Conservation (phyloP, 2,888 invertebrate species). For the Lysandra coridon region DNA sequence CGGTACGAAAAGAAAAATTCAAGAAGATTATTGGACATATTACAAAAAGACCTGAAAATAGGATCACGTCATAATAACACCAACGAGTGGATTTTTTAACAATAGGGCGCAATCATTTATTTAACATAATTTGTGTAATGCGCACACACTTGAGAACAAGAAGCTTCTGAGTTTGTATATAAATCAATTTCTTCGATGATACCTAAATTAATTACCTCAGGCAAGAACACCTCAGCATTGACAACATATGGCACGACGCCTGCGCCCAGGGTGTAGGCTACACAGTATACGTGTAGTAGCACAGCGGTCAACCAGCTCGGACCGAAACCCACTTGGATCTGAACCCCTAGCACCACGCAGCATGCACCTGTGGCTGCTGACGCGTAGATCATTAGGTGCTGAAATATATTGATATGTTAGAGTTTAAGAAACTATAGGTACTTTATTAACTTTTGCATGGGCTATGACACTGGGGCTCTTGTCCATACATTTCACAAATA, state of each 20-base stretch:
- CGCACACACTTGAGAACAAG: no score
- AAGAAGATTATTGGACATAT: not conserved
- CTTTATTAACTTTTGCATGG: no score
- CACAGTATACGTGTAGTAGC: constrained; percentile 51
- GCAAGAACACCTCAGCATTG: constrained; percentile 57
- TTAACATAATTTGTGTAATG: no score
- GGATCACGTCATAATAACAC: no score
- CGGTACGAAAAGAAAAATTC: not conserved
- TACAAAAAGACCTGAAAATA: no score
- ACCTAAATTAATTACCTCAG: constrained; percentile 49
- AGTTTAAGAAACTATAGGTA: no score
- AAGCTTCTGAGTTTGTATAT: no score
- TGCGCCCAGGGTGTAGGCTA: constrained; percentile 52
- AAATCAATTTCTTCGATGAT: not conserved
- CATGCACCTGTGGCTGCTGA: constrained; percentile 49
- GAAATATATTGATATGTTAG: not conserved
- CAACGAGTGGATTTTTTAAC: no score
- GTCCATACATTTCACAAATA: no score
- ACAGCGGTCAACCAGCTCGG: constrained; percentile 54
- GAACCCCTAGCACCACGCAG: constrained; percentile 54
- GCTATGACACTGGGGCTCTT: no score
- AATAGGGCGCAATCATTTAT: no score
- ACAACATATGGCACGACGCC: constrained; percentile 59
- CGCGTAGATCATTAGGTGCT: constrained; percentile 50
- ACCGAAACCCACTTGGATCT: constrained; percentile 58